Conservation (phyloP, 1,140 invertebrate genomes). For the Pissodes strobi region DNA sequence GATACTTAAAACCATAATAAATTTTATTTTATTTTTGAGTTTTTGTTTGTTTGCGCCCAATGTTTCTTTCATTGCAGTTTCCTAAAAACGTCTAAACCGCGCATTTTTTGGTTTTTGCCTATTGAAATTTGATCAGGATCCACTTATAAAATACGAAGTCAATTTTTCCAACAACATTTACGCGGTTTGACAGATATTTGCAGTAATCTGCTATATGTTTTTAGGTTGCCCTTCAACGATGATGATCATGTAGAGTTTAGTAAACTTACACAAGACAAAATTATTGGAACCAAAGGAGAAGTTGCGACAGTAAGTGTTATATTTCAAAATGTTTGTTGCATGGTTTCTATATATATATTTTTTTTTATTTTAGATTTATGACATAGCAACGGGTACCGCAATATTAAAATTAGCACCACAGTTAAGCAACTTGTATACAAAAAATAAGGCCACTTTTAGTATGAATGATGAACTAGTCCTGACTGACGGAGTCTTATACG, state of each 20-base stretch:
- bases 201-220: too few relatives aligned
- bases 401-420: conserved; percentile 76
- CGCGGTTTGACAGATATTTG: too few relatives aligned
- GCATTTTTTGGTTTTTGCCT: too few relatives aligned
- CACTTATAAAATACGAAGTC: too few relatives aligned
- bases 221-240: conserved; percentile 70
- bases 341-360: too few relatives aligned
- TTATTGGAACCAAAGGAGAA: conserved; percentile 82
- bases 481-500: conserved; percentile 96
- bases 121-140: too few relatives aligned
- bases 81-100: too few relatives aligned
- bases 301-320: conserved; percentile 67
- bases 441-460: conserved; percentile 93
- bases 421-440: conserved; percentile 89
- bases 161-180: too few relatives aligned
- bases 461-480: conserved; percentile 92
- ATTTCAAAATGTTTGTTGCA: conserved; percentile 34
- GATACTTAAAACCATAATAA: too few relatives aligned
- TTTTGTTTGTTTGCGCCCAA: too few relatives aligned
- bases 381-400: conserved; percentile 79
- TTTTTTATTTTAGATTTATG: conserved; percentile 83
- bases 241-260: conserved; percentile 93
- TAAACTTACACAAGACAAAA: conserved; percentile 81
- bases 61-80: too few relatives aligned
- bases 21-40: too few relatives aligned